A percentile compares a stretch with the other conserved stretches of the same genome.
Conservation (phyloP, 2,888 invertebrate species). For the Helicoverpa assulta region DNA sequence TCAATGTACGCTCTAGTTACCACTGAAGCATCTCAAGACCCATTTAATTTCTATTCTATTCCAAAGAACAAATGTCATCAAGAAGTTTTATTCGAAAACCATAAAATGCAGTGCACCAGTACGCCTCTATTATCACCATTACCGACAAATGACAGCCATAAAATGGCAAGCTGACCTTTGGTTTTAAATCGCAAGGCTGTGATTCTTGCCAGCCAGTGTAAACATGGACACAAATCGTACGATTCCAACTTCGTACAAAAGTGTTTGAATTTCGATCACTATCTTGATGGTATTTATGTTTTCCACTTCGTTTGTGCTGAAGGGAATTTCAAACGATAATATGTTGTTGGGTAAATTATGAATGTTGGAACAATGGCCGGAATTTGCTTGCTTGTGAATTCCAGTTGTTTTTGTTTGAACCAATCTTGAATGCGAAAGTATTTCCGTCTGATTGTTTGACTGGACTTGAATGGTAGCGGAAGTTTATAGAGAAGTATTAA, state of each 20-base stretch:
- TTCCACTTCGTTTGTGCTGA: slow-evolving; percentile 36
- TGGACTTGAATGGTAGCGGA: background rate
- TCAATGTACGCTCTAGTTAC: slow-evolving; percentile 1
- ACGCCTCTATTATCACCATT: slow-evolving; percentile 39
- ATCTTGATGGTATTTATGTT: slow-evolving; percentile 60
- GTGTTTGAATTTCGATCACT: slow-evolving; percentile 54
- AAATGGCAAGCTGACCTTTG: slow-evolving; percentile 49
- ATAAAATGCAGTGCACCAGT: slow-evolving; percentile 17
- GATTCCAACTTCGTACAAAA: slow-evolving; percentile 34
- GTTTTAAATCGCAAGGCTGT: slow-evolving; percentile 32
- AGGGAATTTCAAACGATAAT: slow-evolving; percentile 44
- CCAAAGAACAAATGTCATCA: slow-evolving; percentile 23
- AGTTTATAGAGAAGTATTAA: too few species aligned
- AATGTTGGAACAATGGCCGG: background rate
- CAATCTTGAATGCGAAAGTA: background rate
- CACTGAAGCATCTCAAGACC: slow-evolving; percentile 1
- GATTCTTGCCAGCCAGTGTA: slow-evolving; percentile 32
- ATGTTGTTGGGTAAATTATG: slow-evolving; percentile 31
- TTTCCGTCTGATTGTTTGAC: background rate
- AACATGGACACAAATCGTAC: slow-evolving; percentile 31
- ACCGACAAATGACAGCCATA: slow-evolving; percentile 34
- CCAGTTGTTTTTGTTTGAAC: slow-evolving; percentile 1
- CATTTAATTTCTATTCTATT: background rate
- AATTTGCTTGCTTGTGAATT: slow-evolving; percentile 6
- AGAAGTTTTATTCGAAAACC: slow-evolving; percentile 20